Base-by-base conservation (phyloP, 2,113 vertebrate species). In the Camelus dromedarius region DNA sequence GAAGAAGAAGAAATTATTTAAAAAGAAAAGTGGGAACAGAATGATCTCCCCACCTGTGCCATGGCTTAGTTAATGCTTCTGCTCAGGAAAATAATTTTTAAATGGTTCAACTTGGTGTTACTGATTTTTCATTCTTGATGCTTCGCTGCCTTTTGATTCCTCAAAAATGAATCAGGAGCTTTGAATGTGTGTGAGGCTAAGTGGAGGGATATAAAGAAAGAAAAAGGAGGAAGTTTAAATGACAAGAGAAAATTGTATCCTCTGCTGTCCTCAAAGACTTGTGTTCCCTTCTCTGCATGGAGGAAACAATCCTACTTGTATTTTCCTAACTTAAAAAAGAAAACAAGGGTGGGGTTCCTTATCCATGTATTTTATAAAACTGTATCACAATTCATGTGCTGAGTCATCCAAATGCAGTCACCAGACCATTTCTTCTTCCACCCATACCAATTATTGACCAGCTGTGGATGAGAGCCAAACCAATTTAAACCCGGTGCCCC, bases 41-140 rank as follows among this genome's bases (percentile, higher is more conserved):
- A 81, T 52, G 42, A 58, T 96, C 28, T 77, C 38, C 10, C 88
- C 92, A 73, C 30, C 24, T 26, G 8, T 5, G 11, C 22, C 35
- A 20, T 50, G n/a, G 9, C 46, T 60, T 28, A 70, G 50, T 48
- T 62, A 91, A 75, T 58, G 77, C 19, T 48, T 93, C 79, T 97
- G 38, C 58, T 95, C 60, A 26, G 82, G 72, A 94, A 93, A 60
- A 75, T 75, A 87, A 62, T 35, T 35, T 66, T 75, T 50, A 87
- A 84, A 83, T 35, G n/a, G 64, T 19, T 60, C 8, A 2, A 32
- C n/a, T 97, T 73, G n/a, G 20, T 58, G 10, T 77, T 48, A 67
- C 46, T 83, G 18, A 80, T 42, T 81, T 89, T 95, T 93, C 32
- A 76, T 75, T 89, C 72, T 92, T 76, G 84, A 81, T 62, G 24